phyloP scores from a whole-genome alignment of 35 echinoderm and acorn worm genomes.

The Lytechinus variegatus region DNA sequence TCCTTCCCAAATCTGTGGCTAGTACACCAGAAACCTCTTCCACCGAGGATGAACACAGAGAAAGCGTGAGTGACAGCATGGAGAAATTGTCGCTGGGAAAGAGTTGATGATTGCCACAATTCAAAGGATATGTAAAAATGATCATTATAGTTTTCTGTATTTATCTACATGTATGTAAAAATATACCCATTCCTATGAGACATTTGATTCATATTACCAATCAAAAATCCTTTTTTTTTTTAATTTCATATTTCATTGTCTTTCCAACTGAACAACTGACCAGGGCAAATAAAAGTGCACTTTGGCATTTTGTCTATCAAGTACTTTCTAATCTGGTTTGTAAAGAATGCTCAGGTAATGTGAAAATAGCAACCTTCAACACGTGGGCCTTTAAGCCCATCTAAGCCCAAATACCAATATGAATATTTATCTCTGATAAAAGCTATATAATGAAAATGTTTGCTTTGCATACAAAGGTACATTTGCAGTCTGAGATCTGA shows the following conservation, averaged over 20 bases:
- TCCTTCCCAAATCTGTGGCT: neutral
- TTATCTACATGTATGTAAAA: neutral
- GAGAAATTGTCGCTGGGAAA: neutral
- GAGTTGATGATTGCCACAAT: neutral
- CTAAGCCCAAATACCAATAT: too few species aligned
- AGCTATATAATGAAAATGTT: too few species aligned
- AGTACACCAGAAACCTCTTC: neutral
- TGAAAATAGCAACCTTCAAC: neutral
- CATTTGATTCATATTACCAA: neutral
- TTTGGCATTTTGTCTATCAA: neutral
- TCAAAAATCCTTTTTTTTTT: neutral
- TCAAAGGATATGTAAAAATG: neutral
- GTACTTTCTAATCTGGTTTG: neutral
- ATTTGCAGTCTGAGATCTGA: too few species aligned
- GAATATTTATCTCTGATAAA: too few species aligned
- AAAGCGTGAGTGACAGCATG: neutral
- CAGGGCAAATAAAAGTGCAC: neutral
- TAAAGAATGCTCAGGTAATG: neutral
- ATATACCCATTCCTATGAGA: neutral
- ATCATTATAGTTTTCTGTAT: neutral
- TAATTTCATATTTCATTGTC: neutral
- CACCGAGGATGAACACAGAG: neutral
- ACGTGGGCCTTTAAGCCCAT: neutral
- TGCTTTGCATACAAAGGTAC: too few species aligned
- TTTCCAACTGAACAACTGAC: neutral